Evolutionary conservation across 2,113 vertebrate species (phyloP), one percentile per base, ranked within the genome.

Genomic region (Daphoenositta chrysoptera): DNA sequence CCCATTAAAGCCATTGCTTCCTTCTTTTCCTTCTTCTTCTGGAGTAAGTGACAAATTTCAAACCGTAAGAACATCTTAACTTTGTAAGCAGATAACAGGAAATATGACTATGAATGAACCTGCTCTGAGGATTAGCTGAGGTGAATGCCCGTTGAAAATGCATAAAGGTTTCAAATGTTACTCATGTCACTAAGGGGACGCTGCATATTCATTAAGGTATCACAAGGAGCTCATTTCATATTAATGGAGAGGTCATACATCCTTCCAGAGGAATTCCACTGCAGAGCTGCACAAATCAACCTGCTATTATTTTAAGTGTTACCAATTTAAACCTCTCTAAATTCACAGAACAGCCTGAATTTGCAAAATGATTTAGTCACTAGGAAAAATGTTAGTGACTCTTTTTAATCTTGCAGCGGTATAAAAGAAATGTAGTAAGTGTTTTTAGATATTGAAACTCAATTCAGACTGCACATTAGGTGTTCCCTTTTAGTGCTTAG

Each of bases 151-250:
- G 24, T 81, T 96, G 94, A 97, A 97, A 97, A 96, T 96, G 92
- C 94, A 97, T 94, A 94, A 94, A 94, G 92, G 94, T 95, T 96
- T 95, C 95, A 89, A 93, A 81, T 94, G 96, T 96, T 95, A 95
- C 95, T 92, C 85, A 71, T 96, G 96, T 96, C 96, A 97, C 88
- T 92, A 86, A 96, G 92, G 93, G 95, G 93, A 95, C 3, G 1
- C 94, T 96, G 95, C 95, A 96, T 97, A 96, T 97, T 97, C 94
- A 97, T 97, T 96, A 96, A 95, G 88, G 95, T 95, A 96, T 96
- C 95, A 96, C 92, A 86, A 96, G 92, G 95, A 96, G 83, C 94
- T 96, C 90, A 94, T 96, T 94, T 93, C 88, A 93, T 95, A 97
- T 97, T 97, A 96, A 97, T 96, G 72, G 71, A 26, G 90, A 96